phyloP scores from a whole-genome alignment of 2,113 vertebrate species.

The Chinchilla lanigera region DNA sequence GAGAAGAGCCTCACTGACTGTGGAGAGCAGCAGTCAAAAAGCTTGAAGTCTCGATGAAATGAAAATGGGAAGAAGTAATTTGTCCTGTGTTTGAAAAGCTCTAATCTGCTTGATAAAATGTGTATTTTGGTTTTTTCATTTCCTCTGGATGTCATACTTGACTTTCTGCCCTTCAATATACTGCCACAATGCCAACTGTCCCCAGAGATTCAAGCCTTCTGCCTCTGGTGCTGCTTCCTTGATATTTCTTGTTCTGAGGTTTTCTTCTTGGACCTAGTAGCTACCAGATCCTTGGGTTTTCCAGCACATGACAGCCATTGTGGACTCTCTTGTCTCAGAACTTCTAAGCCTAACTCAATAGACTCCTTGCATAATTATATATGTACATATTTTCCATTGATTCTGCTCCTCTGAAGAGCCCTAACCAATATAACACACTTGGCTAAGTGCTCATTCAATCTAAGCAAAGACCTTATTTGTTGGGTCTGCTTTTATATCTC shows the following conservation, averaged over 20 bases:
- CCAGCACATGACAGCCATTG: not conserved
- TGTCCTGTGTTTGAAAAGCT: not conserved
- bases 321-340: not conserved
- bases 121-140: not conserved
- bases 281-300: not conserved
- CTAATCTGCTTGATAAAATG: not conserved
- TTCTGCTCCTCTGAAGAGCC: not conserved
- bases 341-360: not conserved
- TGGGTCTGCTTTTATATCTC: not conserved
- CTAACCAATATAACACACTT: not conserved
- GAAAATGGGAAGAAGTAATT: not conserved
- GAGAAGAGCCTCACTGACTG: not conserved
- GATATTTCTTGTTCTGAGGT: not conserved
- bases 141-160: not conserved
- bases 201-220: not conserved
- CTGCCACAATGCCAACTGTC: not conserved
- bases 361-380: not conserved
- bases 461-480: not conserved
- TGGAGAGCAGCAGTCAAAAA: not conserved
- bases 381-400: not conserved
- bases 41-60: not conserved
- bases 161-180: not conserved
- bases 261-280: not conserved
- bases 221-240: not conserved
- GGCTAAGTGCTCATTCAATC: not conserved